Evolutionary conservation across 2,113 vertebrate species (phyloP).

Genomic region (Chamaea fasciata): DNA sequence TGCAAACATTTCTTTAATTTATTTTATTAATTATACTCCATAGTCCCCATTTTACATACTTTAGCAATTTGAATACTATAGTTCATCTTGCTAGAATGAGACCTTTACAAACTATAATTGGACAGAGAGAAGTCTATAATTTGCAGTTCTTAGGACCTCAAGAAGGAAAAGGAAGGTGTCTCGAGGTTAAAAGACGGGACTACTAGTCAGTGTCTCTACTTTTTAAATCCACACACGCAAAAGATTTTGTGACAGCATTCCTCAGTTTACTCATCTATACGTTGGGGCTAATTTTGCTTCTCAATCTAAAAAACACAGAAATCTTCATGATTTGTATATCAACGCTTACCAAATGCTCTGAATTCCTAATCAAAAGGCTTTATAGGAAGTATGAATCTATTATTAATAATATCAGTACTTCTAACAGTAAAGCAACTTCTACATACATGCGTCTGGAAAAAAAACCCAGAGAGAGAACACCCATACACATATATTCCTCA

Average conservation of each 20-base stretch:
- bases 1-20: conserved; percentile 15
- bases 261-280: neutral
- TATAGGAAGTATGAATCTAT: neutral
- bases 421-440: neutral
- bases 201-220: neutral
- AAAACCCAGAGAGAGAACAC: neutral
- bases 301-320: neutral
- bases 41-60: conserved; percentile 32
- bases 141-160: conserved; percentile 31
- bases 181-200: neutral
- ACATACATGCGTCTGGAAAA: neutral
- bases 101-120: conserved; percentile 51
- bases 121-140: conserved; percentile 32
- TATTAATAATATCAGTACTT: conserved; percentile 28
- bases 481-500: neutral
- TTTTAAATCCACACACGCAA: neutral
- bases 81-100: conserved; percentile 37
- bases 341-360: neutral
- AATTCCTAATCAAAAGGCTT: conserved; percentile 25
- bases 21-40: conserved; percentile 22
- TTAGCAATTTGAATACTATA: conserved; percentile 31
- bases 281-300: neutral
- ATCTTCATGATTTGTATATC: conserved; percentile 7
- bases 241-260: neutral
- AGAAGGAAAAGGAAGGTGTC: neutral